Percentiles rank a stretch among this genome's conserved stretches.
phyloP scores from a whole-genome alignment of 53 echinoderm and acorn worm species.

The Astropecten irregularis region DNA sequence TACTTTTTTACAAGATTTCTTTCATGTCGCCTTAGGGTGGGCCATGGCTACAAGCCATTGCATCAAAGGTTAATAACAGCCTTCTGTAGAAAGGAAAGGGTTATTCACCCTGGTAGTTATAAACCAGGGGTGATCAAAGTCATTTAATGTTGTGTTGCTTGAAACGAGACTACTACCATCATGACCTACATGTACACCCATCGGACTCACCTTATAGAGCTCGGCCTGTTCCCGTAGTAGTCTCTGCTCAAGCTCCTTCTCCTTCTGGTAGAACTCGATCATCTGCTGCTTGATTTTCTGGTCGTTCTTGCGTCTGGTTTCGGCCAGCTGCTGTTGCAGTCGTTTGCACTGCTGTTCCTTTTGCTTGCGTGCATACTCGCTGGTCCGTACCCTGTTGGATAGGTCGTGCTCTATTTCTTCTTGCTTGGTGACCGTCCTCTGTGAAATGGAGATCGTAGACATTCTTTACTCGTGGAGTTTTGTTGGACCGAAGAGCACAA shows the following conservation, averaged over 20 bases:
- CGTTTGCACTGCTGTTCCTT: slow-evolving; percentile 73
- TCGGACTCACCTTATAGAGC: slow-evolving; percentile 80
- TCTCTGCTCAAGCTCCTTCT: slow-evolving; percentile 86
- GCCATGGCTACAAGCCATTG: no score
- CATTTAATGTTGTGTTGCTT: no score
- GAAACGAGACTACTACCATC: no score
- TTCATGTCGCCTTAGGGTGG: no score
- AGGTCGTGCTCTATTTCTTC: slow-evolving; percentile 93
- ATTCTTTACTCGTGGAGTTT: no score
- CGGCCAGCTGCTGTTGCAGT: slow-evolving; percentile 71
- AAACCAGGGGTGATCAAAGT: no score
- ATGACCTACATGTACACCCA: no score
- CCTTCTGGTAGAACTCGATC: slow-evolving; percentile 68
- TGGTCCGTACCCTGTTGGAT: slow-evolving; percentile 80
- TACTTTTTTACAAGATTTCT: no score
- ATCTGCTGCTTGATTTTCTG: slow-evolving; percentile 80
- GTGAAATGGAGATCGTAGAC: slow-evolving; percentile 17
- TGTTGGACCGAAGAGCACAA: no score
- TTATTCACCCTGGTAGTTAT: no score
- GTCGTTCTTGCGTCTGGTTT: slow-evolving; percentile 77
- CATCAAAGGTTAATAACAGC: no score
- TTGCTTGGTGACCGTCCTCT: slow-evolving; percentile 87
- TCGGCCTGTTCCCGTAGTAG: slow-evolving; percentile 85
- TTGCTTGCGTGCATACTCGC: slow-evolving; percentile 85
- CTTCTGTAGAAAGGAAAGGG: no score